These are phyloP conservation scores for Rambutsinella grinnellia DNA, from an alignment of 2,888 invertebrate genomes.

Conservation along the genomic window DNA sequence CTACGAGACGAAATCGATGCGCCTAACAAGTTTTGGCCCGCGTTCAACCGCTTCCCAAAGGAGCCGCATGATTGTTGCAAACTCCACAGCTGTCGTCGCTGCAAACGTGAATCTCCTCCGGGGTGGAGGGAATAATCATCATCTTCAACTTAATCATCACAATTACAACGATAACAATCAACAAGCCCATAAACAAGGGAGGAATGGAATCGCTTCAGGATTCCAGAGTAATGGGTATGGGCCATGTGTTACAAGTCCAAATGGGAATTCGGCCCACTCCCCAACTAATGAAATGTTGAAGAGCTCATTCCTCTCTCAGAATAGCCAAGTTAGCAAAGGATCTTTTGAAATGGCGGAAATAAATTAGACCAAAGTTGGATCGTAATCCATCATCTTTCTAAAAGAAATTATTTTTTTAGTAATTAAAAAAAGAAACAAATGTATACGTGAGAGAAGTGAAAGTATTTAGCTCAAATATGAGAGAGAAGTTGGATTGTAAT, in stretches of 20 bases:
- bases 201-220: conserved; percentile 21
- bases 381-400: background rate
- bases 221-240: conserved; percentile 16
- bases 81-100: conserved; percentile 1
- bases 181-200: conserved; percentile 33
- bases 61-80: conserved; percentile 7
- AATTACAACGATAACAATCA: conserved; percentile 37
- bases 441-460: background rate
- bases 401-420: background rate
- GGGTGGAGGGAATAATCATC: background rate
- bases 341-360: conserved; percentile 60
- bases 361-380: conserved; percentile 26
- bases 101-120: conserved; percentile 31
- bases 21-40: conserved; percentile 64
- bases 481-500: background rate
- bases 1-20: conserved; percentile 62
- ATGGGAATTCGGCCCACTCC: conserved; percentile 1
- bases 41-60: conserved; percentile 57
- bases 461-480: background rate
- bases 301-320: conserved; percentile 39
- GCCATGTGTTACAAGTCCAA: conserved; percentile 18
- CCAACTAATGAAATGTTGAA: conserved; percentile 16
- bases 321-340: conserved; percentile 48
- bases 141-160: conserved; percentile 22
- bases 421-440: background rate